These are phyloP conservation scores for Boulengerochromis microlepis DNA, from an alignment of 2,113 vertebrate species.

Conservation along the genomic window DNA sequence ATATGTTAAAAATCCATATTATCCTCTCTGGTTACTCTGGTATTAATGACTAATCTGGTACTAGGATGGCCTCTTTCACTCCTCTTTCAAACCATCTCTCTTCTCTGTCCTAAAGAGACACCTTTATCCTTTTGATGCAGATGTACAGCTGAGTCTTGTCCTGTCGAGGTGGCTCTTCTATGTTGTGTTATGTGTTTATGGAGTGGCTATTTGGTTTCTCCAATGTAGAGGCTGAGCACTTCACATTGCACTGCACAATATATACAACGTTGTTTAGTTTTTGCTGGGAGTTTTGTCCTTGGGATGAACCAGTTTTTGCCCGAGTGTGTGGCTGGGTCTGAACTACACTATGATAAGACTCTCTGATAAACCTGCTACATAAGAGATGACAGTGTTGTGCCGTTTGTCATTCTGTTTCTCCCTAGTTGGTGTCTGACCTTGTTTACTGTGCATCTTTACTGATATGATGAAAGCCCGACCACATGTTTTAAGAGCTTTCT, in stretches of 20 bases:
- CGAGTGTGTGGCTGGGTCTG: background rate
- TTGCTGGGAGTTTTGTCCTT: background rate
- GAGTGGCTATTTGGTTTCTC: background rate
- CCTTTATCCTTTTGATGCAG: background rate
- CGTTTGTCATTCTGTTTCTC: background rate
- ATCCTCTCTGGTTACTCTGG: background rate
- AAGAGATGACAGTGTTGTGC: background rate
- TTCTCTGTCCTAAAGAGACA: background rate
- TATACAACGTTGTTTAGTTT: background rate
- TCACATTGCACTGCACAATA: background rate
- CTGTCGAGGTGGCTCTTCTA: background rate
- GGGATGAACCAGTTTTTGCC: background rate
- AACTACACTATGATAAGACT: background rate
- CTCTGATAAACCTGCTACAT: background rate
- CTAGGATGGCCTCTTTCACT: background rate
- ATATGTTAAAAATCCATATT: background rate
- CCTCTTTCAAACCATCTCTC: background rate
- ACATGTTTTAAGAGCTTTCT: background rate
- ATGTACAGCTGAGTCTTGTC: background rate
- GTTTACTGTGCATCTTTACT: background rate
- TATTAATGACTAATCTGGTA: background rate
- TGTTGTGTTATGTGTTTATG: background rate
- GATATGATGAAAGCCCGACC: background rate
- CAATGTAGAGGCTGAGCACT: background rate
- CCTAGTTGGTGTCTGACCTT: background rate